Evolutionary conservation across 1,140 invertebrate genomes (phyloP), one percentile per base, ranked within the genome.

Genomic region (Bombus huntii): DNA sequence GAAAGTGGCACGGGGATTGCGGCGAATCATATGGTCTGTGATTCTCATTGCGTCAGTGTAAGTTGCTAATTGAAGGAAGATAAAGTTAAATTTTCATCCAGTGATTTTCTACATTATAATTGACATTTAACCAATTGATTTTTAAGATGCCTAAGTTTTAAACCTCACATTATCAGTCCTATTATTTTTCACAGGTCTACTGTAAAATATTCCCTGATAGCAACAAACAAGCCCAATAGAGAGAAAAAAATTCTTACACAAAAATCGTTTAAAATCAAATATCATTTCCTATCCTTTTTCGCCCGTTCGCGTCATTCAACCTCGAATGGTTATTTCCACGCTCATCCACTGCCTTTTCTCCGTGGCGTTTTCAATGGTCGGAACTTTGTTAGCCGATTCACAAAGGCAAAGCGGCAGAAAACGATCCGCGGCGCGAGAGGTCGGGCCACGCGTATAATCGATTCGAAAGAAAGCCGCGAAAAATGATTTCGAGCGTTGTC

Each of bases 31-130:
- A 65, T 44, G 9, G n/a, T 76, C 62, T 44, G 47, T 0, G 28
- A 31, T 70, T 87, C 68, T 57, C 39, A 25, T 71, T 75, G 25
- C 25, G 80, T 18, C 44, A 37, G 53, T 68, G 68, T 59, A 77
- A 81, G 66, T 77, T 73, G 62, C 81, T 85, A 85, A 88, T 89
- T 89, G 78, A 78, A n/a, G 59, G 10, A 13, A 5, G 28, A 4
- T 13, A 39, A 42, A 13, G 28, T 28, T 42, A 39, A 3, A 62
- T 62, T n/a, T 62, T 62, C 57, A 59, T 59, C 57, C 10, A 59
- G 10, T 3, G 9, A 59, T 59, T 10, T 28, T 28, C 25, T 59
- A 59, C 57, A 0, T n/a, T 12, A 12, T 12, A n/a, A n/a, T 62
- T 12, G 28, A 10, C 59, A 9, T 62, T 62, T n/a, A 12, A n/a